These are phyloP conservation scores for Drosophila fuyamai DNA, from an alignment of 1,140 invertebrate species.

Conservation along the genomic window DNA sequence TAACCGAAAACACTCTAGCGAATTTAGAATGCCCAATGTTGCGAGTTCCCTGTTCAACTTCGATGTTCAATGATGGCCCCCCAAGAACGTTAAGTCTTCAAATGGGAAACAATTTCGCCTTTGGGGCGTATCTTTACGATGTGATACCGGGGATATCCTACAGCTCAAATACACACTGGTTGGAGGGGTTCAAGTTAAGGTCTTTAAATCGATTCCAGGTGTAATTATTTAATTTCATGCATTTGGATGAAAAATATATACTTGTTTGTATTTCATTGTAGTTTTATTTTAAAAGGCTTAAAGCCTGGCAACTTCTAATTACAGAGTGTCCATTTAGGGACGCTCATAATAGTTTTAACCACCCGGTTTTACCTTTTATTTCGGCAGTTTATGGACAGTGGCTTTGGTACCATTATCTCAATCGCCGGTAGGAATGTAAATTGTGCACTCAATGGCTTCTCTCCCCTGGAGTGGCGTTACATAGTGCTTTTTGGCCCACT, in stretches of 20 bases:
- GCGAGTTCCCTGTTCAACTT: not conserved
- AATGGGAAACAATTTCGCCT: constrained; percentile 19
- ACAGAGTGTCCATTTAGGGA: not conserved
- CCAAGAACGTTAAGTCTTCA: constrained; percentile 23
- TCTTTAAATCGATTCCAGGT: not conserved
- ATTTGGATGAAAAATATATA: too few relatives aligned
- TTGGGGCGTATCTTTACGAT: constrained; percentile 11
- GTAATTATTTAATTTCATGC: too few relatives aligned
- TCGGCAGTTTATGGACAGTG: constrained; percentile 1
- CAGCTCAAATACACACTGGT: constrained; percentile 3
- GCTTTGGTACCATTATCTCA: constrained; percentile 9
- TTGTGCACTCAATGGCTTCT: not conserved
- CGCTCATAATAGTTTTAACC: not conserved
- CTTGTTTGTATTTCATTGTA: too few relatives aligned
- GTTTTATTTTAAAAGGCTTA: not conserved
- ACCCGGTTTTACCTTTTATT: not conserved
- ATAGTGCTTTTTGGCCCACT: constrained; percentile 11
- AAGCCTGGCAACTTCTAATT: not conserved
- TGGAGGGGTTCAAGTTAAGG: not conserved
- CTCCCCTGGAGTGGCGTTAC: not conserved
- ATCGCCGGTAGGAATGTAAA: not conserved
- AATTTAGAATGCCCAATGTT: not conserved
- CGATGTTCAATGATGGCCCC: constrained; percentile 6
- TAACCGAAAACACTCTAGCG: not conserved
- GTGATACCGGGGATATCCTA: not conserved